A percentile compares a stretch with the other conserved stretches of the same genome.
Evolutionary conservation across 2,888 invertebrate species (phyloP).

Genomic region (Hypolimnas misippus): DNA sequence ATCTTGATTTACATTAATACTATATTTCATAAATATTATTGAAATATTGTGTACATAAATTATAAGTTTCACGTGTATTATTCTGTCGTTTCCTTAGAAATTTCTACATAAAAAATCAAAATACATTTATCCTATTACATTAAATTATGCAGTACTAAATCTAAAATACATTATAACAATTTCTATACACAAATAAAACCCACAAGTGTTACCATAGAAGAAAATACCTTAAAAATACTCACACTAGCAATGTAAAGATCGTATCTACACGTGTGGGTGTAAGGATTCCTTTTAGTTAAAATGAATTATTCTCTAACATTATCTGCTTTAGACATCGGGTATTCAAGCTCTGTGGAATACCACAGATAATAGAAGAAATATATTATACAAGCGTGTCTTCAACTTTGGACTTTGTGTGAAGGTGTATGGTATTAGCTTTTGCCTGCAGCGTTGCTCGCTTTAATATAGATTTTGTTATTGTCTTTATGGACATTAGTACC

Average conservation of each 20-base stretch:
- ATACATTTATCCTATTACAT: no score
- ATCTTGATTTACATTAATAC: no score
- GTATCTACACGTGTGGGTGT: constrained; percentile 44
- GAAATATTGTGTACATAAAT: no score
- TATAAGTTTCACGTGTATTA: no score
- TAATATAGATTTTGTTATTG: no score
- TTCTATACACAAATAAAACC: not conserved
- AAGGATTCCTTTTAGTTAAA: constrained; percentile 38
- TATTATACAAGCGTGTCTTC: not conserved
- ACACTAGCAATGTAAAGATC: constrained; percentile 33
- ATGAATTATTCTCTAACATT: constrained; percentile 37
- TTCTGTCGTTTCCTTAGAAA: no score
- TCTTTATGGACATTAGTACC: no score
- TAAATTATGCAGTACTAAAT: no score
- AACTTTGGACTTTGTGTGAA: not conserved
- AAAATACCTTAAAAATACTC: constrained; percentile 22
- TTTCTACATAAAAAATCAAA: no score
- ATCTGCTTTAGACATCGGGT: constrained; percentile 23
- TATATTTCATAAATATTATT: no score
- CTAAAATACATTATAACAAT: not conserved
- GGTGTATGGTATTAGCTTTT: no score
- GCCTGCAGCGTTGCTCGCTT: no score
- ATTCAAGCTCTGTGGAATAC: constrained; percentile 10
- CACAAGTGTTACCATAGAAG: not conserved
- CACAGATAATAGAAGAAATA: constrained; percentile 10